Base-by-base conservation (phyloP, 2,113 vertebrate species). In the Thalassoma bifasciatum region DNA sequence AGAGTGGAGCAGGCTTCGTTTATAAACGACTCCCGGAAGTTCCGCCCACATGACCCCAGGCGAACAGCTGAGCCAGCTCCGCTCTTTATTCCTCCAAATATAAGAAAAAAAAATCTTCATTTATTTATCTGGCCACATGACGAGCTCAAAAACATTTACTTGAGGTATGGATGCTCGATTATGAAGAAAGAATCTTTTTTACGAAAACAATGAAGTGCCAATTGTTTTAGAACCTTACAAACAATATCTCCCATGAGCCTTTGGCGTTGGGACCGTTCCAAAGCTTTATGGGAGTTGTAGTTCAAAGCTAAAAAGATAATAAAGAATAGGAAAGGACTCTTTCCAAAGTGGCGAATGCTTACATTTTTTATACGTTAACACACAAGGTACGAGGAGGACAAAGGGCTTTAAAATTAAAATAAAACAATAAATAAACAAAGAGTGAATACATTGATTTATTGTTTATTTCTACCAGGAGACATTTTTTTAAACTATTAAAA, bases 281-380 rank as follows among this genome's bases (percentile, higher is more conserved):
- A 69, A 68, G 74, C 36, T 12, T 76, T 16, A 42, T 60, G 71
- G 81, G 72, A 84, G 3, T 44, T 74, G 85, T 77, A 77, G 85
- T 84, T 75, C 42, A 30, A 30, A 30, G 30, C 6, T 30, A 30
- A 30, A 3, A 30, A 6, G 3, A 6, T 4, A 3, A 6, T 46
- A 46, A 56, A 16, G 16, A 0, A 23, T 4, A 5, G n/a, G 6
- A 6, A 19, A 5, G 13, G 14, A 46, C 1, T 16, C 17, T 46
- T 46, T 46, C 40, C 3, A 13, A 42, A 42, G 9, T 42, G 40
- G 13, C 40, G 14, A 14, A 12, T 42, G 14, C 14, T 30, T 30
- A 30, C 30, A 30, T 30, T 30, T 30, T 3, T 30, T 6, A 30
- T 30, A 30, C n/a, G n/a, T n/a, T n/a, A n/a, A n/a, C n/a, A n/a